These are phyloP conservation scores for Oopsacas minuta DNA, from an alignment of 37 sponge, comb jelly and placozoan genomes.

Conservation along the genomic window DNA sequence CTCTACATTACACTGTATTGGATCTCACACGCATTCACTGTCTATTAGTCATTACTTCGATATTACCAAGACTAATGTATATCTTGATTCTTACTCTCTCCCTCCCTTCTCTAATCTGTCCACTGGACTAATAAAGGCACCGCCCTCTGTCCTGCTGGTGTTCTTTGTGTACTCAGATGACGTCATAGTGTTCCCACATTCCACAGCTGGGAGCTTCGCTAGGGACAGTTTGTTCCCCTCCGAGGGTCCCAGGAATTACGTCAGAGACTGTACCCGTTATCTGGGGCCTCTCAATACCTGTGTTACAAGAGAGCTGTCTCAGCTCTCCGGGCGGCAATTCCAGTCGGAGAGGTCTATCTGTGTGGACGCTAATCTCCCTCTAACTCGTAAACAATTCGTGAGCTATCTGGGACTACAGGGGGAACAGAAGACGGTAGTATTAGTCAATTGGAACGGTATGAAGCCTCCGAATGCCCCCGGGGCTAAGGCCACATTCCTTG, in stretches of 20 bases:
- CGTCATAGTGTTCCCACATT: not conserved
- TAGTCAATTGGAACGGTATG: conserved; percentile 9
- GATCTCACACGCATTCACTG: not conserved
- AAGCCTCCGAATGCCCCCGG: not conserved
- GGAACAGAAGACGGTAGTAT: not conserved
- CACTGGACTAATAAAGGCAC: not conserved
- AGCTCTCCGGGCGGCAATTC: not conserved
- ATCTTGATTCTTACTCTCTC: not conserved
- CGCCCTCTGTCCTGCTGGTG: not conserved
- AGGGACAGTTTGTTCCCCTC: not conserved
- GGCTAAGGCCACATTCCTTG: not conserved
- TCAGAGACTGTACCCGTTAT: not conserved
- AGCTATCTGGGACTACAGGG: not conserved
- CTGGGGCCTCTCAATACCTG: not conserved
- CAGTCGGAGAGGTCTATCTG: not conserved
- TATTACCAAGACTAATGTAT: not conserved
- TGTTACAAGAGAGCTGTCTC: not conserved
- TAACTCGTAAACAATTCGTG: not conserved
- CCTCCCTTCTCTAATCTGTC: not conserved
- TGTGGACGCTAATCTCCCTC: not conserved
- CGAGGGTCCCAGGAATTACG: not conserved
- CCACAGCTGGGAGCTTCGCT: not conserved
- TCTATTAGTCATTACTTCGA: not conserved
- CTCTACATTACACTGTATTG: not conserved
- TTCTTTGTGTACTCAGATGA: conserved; percentile 13